phyloP scores from a whole-genome alignment of 2,113 vertebrate species.

The Bungarus multicinctus region DNA sequence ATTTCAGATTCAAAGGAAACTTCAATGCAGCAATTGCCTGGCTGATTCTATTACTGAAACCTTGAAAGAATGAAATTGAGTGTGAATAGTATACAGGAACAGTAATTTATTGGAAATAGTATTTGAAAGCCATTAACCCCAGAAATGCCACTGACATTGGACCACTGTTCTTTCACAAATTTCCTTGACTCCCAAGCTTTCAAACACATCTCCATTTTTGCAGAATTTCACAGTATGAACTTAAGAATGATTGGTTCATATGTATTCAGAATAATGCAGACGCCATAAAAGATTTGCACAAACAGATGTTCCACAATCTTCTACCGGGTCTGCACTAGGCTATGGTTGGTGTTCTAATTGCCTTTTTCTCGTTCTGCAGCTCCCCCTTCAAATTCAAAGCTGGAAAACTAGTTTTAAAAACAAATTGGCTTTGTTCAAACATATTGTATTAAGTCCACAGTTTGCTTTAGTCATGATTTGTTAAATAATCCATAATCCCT shows the following conservation, averaged over 20 bases:
- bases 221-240: slow-evolving; percentile 6
- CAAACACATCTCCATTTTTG: not conserved
- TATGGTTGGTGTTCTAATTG: not conserved
- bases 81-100: slow-evolving; percentile 41
- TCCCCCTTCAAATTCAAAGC: not conserved
- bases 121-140: slow-evolving; percentile 52
- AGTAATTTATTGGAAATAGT: slow-evolving; percentile 53
- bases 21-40: slow-evolving; percentile 50
- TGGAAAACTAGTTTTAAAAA: not conserved
- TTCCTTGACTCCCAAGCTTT: slow-evolving; percentile 3
- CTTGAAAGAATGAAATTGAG: slow-evolving; percentile 61
- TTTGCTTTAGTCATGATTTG: not conserved
- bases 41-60: slow-evolving; percentile 48
- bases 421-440: not conserved
- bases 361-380: not conserved
- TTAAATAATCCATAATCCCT: not conserved
- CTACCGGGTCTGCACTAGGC: not conserved
- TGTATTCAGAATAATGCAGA: not conserved
- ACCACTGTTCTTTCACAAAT: not conserved
- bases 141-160: slow-evolving; percentile 9
- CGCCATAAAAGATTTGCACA: not conserved
- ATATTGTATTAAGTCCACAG: not conserved
- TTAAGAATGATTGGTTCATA: not conserved
- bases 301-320: not conserved
- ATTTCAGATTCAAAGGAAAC: slow-evolving; percentile 66